A percentile compares a stretch with the other conserved stretches of the same genome.
Evolutionary conservation across 2,113 vertebrate genomes (phyloP).

Genomic region (Megaceryle maxima): DNA sequence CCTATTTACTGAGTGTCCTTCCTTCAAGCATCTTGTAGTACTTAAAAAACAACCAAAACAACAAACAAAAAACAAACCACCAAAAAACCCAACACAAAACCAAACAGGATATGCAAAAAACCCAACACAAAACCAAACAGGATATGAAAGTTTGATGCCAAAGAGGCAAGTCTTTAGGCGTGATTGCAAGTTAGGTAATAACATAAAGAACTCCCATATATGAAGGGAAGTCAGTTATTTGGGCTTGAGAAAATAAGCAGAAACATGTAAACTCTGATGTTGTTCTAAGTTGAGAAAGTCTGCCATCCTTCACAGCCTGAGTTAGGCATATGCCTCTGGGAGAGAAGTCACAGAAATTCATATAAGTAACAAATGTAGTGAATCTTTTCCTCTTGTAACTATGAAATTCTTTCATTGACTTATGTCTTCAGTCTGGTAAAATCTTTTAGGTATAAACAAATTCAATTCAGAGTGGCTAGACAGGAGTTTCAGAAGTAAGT

Average conservation of each 20-base stretch:
- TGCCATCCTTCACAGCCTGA: not conserved
- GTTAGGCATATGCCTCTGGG: slow-evolving; percentile 6
- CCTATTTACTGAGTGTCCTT: slow-evolving; percentile 57
- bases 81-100: slow-evolving; percentile 14
- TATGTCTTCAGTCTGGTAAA: not conserved
- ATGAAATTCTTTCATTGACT: not conserved
- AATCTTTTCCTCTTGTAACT: not conserved
- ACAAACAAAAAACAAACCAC: not conserved
- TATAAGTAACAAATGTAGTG: not conserved
- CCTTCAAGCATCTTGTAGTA: slow-evolving; percentile 71
- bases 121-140: slow-evolving; percentile 64
- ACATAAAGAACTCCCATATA: slow-evolving; percentile 64
- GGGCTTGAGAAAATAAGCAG: slow-evolving; percentile 58
- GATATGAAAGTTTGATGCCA: slow-evolving; percentile 74
- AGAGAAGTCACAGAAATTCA: slow-evolving; percentile 26
- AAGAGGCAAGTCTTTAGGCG: slow-evolving; percentile 66
- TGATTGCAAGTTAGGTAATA: slow-evolving; percentile 71
- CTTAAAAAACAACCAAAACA: slow-evolving; percentile 56
- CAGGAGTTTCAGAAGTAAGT: not conserved
- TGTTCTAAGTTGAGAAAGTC: slow-evolving; percentile 49
- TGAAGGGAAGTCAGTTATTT: slow-evolving; percentile 60
- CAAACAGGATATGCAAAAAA: slow-evolving; percentile 72
- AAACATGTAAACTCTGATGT: slow-evolving; percentile 42
- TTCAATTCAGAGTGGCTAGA: not conserved
- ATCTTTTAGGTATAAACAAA: not conserved